These are phyloP conservation scores for Rhea pennata DNA, from an alignment of 2,113 vertebrate genomes.

Conservation along the genomic window DNA sequence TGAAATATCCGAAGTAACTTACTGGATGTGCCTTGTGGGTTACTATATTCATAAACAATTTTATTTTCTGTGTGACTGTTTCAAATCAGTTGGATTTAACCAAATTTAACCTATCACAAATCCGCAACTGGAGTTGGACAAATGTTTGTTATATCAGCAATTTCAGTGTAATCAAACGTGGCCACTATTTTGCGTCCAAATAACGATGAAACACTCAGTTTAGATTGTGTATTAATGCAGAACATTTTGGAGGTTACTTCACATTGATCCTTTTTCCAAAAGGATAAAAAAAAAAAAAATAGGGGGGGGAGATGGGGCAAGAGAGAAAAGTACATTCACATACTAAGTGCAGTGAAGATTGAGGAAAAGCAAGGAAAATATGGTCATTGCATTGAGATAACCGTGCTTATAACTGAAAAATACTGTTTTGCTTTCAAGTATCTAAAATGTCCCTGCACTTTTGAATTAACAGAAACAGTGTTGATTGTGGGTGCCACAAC, in stretches of 20 bases:
- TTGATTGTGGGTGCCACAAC: conserved; percentile 28
- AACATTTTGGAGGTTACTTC: not conserved
- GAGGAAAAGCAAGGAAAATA: not conserved
- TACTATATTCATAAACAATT: conserved; percentile 3
- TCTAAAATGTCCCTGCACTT: conserved; percentile 2
- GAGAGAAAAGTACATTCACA: not conserved
- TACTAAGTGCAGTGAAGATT: not conserved
- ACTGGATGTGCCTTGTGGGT: conserved; percentile 37
- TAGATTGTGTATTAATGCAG: not conserved
- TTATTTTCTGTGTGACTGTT: conserved; percentile 18
- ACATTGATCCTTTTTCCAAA: not conserved
- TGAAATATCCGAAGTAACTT: not conserved
- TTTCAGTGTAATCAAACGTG: not conserved
- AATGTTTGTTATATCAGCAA: not conserved
- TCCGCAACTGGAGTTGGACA: not conserved
- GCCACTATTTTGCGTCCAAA: not conserved
- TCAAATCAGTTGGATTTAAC: not conserved
- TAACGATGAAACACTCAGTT: not conserved
- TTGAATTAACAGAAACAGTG: conserved; percentile 45
- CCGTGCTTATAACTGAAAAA: not conserved
- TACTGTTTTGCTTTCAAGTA: not conserved
- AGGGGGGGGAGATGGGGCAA: not conserved
- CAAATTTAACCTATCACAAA: not conserved
- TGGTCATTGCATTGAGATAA: not conserved
- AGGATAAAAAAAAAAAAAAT: not conserved